Evolutionary conservation across 2,888 invertebrate genomes (phyloP).

Genomic region (Drosophila lacicola): DNA sequence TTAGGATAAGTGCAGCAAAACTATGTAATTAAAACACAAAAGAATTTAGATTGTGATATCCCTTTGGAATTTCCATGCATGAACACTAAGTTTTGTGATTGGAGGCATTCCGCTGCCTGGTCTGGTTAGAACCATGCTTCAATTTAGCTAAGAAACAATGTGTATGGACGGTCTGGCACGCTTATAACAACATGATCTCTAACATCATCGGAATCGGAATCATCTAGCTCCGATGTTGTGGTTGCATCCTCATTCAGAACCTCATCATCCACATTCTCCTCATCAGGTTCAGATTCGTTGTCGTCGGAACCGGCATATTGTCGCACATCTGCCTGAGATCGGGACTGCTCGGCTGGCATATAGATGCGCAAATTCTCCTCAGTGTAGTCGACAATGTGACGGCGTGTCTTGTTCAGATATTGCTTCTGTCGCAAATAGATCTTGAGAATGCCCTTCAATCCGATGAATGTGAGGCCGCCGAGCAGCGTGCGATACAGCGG

Average conservation of each 20-base stretch:
- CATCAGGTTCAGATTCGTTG: background rate
- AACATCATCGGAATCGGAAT: constrained; percentile 6
- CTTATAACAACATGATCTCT: constrained; percentile 23
- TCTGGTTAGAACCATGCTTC: background rate
- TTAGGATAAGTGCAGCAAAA: background rate
- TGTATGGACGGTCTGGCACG: constrained; percentile 30
- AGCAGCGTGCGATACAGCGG: constrained; percentile 95
- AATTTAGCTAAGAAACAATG: constrained; percentile 8
- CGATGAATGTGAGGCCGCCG: constrained; percentile 96
- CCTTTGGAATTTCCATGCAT: constrained; percentile 11
- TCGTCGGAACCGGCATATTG: constrained; percentile 33
- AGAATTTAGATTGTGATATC: constrained; percentile 31
- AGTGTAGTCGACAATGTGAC: constrained; percentile 95
- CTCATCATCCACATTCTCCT: background rate
- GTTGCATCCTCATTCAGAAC: background rate
- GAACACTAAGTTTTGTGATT: constrained; percentile 1
- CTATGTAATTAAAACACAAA: constrained; percentile 31
- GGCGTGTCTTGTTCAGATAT: constrained; percentile 93
- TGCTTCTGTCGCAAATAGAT: constrained; percentile 98
- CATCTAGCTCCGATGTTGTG: background rate
- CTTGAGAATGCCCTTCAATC: constrained; percentile 95
- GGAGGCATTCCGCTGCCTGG: constrained; percentile 1
- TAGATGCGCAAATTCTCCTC: constrained; percentile 85
- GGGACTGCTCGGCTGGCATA: constrained; percentile 28
- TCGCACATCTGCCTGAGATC: background rate